These are phyloP conservation scores for Lypha dubia DNA, from an alignment of 2,888 invertebrate genomes.

Conservation along the genomic window DNA sequence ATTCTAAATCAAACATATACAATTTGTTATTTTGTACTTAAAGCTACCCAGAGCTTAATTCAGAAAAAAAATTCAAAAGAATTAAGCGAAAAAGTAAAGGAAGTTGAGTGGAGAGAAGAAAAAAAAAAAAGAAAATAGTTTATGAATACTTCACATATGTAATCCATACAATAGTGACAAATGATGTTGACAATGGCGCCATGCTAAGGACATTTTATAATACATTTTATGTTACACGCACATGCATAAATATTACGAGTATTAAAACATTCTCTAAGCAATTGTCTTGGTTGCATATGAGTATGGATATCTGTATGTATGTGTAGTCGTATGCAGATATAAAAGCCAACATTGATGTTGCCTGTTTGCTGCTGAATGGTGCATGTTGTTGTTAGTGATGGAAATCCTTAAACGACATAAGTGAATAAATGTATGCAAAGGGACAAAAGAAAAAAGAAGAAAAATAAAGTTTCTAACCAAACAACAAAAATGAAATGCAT, in stretches of 20 bases:
- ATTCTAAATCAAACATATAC: conserved; percentile 58
- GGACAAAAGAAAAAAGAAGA: no score
- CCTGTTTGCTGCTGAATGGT: conserved; percentile 35
- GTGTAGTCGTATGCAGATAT: neutral
- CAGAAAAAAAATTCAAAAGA: conserved; percentile 31
- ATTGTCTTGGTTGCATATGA: conserved; percentile 13
- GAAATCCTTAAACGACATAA: conserved; percentile 64
- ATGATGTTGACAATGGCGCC: conserved; percentile 73
- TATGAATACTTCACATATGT: conserved; percentile 66
- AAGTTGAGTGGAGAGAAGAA: neutral
- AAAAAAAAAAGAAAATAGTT: conserved; percentile 6
- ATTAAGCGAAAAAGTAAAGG: conserved; percentile 28
- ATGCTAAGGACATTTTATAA: conserved; percentile 59
- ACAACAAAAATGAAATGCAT: conserved; percentile 39
- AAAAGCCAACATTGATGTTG: conserved; percentile 48
- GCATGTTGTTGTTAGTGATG: conserved; percentile 48
- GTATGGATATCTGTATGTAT: neutral
- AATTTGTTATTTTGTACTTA: conserved; percentile 46
- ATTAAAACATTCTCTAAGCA: conserved; percentile 16
- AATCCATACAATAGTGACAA: conserved; percentile 71
- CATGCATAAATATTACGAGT: conserved; percentile 39
- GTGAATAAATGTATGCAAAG: conserved; percentile 63
- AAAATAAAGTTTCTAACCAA: conserved; percentile 27
- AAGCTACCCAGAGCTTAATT: conserved; percentile 57
- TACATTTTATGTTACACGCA: conserved; percentile 26